Evolutionary conservation across 2,797 vertebrate species (phyloP).

Genomic region (Phalloptychus januarius): DNA sequence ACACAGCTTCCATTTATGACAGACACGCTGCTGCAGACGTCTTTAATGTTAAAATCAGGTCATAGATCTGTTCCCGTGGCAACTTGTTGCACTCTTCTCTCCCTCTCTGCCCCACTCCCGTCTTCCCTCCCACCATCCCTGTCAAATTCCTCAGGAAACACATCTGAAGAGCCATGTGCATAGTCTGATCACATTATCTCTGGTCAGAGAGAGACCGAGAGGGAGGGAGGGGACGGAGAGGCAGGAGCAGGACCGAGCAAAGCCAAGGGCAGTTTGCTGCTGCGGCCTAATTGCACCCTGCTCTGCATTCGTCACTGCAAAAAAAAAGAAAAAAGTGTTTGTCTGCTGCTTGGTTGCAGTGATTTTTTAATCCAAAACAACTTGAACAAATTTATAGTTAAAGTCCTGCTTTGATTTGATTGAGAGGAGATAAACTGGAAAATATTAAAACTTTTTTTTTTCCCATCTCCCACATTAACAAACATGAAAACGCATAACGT

Average conservation of each 20-base stretch:
- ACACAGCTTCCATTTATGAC: neutral
- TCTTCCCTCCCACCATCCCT: slow-evolving; percentile 68
- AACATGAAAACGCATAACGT: slow-evolving; percentile 19
- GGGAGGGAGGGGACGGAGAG: slow-evolving; percentile 64
- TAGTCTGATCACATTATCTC: slow-evolving; percentile 80
- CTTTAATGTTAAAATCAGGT: slow-evolving; percentile 58
- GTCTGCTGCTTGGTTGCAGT: slow-evolving; percentile 43
- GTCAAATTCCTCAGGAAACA: slow-evolving; percentile 81
- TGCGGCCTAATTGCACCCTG: slow-evolving; percentile 72
- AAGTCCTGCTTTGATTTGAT: neutral
- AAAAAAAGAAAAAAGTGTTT: slow-evolving; percentile 62
- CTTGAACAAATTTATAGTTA: neutral
- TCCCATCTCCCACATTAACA: slow-evolving; percentile 22
- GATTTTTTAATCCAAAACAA: slow-evolving; percentile 1
- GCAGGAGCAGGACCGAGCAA: slow-evolving; percentile 65
- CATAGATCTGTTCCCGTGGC: slow-evolving; percentile 58
- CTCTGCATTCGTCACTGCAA: slow-evolving; percentile 68
- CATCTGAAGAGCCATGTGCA: slow-evolving; percentile 79
- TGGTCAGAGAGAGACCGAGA: slow-evolving; percentile 70
- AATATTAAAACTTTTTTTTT: slow-evolving; percentile 7
- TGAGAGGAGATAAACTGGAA: neutral
- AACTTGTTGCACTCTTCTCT: slow-evolving; percentile 60
- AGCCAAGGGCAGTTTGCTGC: slow-evolving; percentile 76
- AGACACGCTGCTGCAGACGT: slow-evolving; percentile 24
- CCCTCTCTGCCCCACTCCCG: slow-evolving; percentile 18